Evolutionary conservation across 2,888 invertebrate species (phyloP).

Genomic region (Hoplodrina ambigua): DNA sequence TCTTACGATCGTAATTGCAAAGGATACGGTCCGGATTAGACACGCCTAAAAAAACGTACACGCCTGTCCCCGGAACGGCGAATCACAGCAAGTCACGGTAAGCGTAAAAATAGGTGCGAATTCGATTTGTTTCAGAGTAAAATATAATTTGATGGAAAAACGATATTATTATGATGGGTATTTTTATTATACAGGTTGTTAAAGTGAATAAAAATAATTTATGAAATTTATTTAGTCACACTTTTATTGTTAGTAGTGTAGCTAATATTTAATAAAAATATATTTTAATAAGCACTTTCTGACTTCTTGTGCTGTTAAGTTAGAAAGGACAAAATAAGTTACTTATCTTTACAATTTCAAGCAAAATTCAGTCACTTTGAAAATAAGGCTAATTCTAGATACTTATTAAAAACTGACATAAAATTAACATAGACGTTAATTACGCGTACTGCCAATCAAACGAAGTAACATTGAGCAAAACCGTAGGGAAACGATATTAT

Average conservation of each 20-base stretch:
- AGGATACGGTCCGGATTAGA: conserved; percentile 11
- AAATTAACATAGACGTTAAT: no score
- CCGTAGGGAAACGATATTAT: no score
- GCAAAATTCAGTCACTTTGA: no score
- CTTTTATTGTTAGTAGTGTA: conserved; percentile 1
- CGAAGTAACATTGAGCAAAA: no score
- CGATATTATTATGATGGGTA: background rate
- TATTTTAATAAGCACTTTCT: no score
- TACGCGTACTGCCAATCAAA: no score
- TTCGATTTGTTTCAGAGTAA: conserved; percentile 5
- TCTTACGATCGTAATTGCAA: background rate
- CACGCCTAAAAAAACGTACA: conserved; percentile 6
- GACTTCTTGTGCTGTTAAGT: no score
- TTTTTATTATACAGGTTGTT: background rate
- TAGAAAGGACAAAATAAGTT: no score
- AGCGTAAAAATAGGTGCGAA: conserved; percentile 17
- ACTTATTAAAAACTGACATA: no score
- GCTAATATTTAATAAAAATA: background rate
- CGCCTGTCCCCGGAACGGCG: conserved; percentile 16
- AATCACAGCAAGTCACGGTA: conserved; percentile 43
- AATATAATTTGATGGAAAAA: conserved; percentile 17
- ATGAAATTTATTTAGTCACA: conserved; percentile 18
- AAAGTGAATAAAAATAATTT: conserved; percentile 14
- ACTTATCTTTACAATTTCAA: no score
- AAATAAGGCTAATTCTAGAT: no score